Percentiles rank a stretch among this genome's conserved stretches.
phyloP scores from a whole-genome alignment of 2,888 invertebrate genomes.

The Pristionchus arcanus region DNA sequence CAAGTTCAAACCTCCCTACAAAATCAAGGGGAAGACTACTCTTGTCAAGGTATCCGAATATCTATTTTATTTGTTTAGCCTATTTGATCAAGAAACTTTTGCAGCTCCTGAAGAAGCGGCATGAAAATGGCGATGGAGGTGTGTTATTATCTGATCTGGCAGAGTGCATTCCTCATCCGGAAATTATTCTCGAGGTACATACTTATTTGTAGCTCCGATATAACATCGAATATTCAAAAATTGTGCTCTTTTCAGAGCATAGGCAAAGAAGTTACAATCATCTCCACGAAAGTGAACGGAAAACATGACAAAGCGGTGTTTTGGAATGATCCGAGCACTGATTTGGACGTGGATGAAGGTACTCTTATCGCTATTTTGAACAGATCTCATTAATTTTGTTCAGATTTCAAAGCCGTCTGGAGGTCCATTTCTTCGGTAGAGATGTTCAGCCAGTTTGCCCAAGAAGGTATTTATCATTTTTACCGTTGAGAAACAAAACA shows the following conservation, averaged over 20 bases:
- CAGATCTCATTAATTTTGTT: not conserved
- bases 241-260: slow-evolving; percentile 68
- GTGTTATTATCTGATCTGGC: slow-evolving; percentile 94
- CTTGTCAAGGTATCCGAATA: not conserved
- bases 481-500: slow-evolving; percentile 59
- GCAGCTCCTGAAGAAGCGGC: slow-evolving; percentile 90
- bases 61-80: no score
- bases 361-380: not conserved
- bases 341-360: slow-evolving; percentile 74
- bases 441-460: not conserved
- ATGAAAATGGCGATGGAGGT: slow-evolving; percentile 94
- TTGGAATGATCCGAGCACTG: slow-evolving; percentile 75
- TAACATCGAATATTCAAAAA: slow-evolving; percentile 84
- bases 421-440: not conserved
- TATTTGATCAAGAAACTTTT: no score
- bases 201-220: not conserved
- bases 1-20: slow-evolving; percentile 91
- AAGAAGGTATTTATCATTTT: not conserved
- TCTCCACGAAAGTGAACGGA: slow-evolving; percentile 77
- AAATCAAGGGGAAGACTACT: slow-evolving; percentile 87
- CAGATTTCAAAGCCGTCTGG: not conserved
- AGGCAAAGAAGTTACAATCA: slow-evolving; percentile 67
- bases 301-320: slow-evolving; percentile 77
- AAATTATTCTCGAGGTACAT: slow-evolving; percentile 85
- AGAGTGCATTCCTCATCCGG: slow-evolving; percentile 95